These are phyloP conservation scores for Liopterus haemorrhoidalis DNA, from an alignment of 2,888 invertebrate species.

Conservation along the genomic window DNA sequence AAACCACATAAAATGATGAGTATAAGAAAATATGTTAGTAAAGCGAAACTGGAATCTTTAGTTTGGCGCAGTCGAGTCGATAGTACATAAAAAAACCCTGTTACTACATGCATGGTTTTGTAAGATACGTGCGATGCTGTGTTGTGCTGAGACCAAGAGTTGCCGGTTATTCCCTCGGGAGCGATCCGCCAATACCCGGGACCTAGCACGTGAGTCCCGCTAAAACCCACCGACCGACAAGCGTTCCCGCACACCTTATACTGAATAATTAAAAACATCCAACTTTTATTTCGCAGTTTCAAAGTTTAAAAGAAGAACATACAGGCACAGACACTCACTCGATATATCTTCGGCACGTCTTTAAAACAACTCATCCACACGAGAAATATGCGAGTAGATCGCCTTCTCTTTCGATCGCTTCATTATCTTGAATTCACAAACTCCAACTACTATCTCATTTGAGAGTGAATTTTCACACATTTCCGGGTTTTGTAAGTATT, in stretches of 20 bases:
- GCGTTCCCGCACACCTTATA: no score
- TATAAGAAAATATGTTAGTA: no score
- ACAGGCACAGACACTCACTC: no score
- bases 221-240: background rate
- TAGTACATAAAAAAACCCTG: no score
- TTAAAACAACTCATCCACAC: background rate
- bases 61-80: no score
- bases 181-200: conserved; percentile 8
- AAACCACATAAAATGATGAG: no score
- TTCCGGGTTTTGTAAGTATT: no score
- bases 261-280: conserved; percentile 16
- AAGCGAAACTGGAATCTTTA: no score
- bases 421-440: background rate
- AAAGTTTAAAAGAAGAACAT: conserved; percentile 7
- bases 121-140: no score
- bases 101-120: no score
- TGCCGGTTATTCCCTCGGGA: conserved; percentile 1
- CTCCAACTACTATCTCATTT: background rate
- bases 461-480: no score
- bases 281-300: conserved; percentile 14
- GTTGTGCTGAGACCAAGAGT: background rate
- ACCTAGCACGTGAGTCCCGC: conserved; percentile 7
- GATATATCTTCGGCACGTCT: no score
- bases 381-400: background rate
- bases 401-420: background rate